Conservation (phyloP, 2,113 vertebrate species). For the Casuarius casuarius region DNA sequence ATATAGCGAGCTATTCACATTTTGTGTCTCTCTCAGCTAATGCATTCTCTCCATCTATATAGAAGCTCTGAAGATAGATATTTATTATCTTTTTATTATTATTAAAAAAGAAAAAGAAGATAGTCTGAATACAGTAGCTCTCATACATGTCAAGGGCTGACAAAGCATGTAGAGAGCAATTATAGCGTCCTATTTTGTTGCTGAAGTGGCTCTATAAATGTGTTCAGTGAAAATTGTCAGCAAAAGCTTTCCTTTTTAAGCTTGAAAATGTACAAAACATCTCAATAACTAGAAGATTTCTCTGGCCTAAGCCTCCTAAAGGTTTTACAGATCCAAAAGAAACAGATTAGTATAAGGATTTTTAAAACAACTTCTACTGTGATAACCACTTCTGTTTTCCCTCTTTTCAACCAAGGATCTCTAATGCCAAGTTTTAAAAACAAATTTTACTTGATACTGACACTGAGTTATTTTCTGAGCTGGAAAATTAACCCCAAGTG, state of each 20-base stretch:
- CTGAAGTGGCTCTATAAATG: constrained; percentile 51
- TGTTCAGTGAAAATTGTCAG: constrained; percentile 39
- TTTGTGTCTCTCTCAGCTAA: constrained; percentile 21
- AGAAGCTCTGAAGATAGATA: constrained; percentile 1
- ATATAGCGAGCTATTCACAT: background rate
- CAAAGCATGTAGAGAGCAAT: constrained; percentile 6
- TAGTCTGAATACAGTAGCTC: background rate
- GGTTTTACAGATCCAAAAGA: background rate
- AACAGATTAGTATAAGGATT: background rate
- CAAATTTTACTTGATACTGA: background rate
- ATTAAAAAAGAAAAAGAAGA: background rate
- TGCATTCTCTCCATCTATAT: background rate
- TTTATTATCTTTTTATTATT: constrained; percentile 10
- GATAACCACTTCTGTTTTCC: background rate
- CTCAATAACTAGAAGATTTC: background rate
- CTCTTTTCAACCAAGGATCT: background rate
- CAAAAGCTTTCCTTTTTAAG: constrained; percentile 34
- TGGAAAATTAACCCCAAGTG: background rate
- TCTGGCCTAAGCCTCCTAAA: background rate
- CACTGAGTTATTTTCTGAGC: background rate
- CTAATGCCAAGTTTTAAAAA: background rate
- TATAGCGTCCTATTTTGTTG: constrained; percentile 25
- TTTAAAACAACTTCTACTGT: background rate
- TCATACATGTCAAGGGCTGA: constrained; percentile 37
- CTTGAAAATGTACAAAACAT: background rate